Percentiles rank a stretch among this genome's conserved stretches.
Evolutionary conservation across 1,140 invertebrate species (phyloP).

Genomic region (Cydia splendana): DNA sequence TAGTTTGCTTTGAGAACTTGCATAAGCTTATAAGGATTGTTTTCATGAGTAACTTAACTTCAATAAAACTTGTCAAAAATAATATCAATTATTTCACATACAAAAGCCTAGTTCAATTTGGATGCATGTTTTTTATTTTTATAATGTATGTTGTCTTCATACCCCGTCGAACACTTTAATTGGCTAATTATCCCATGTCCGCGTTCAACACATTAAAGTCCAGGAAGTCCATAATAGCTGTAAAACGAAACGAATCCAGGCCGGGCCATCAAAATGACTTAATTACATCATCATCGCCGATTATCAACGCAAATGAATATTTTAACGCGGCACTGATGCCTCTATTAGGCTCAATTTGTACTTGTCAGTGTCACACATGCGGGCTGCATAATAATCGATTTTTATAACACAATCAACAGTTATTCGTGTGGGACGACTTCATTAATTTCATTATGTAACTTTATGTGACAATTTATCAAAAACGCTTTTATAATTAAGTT

Average conservation of each 20-base stretch:
- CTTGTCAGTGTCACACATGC: slow-evolving; percentile 24
- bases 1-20: background rate
- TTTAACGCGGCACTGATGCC: slow-evolving; percentile 28
- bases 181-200: background rate
- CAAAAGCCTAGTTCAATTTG: no score
- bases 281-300: slow-evolving; percentile 13
- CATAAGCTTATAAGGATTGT: no score
- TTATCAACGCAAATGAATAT: slow-evolving; percentile 31
- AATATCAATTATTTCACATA: no score
- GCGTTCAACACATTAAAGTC: background rate
- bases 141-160: background rate
- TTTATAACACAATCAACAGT: slow-evolving; percentile 26
- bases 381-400: slow-evolving; percentile 28
- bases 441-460: background rate
- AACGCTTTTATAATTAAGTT: background rate
- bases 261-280: slow-evolving; percentile 18
- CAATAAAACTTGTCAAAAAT: no score
- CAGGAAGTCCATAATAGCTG: slow-evolving; percentile 14
- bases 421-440: slow-evolving; percentile 20
- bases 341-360: slow-evolving; percentile 29
- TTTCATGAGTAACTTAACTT: no score
- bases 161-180: background rate
- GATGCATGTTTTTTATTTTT: background rate
- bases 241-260: slow-evolving; percentile 20
- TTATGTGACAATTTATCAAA: background rate